Conservation (phyloP, 2,797 vertebrate species). For the Silurus aristotelis region DNA sequence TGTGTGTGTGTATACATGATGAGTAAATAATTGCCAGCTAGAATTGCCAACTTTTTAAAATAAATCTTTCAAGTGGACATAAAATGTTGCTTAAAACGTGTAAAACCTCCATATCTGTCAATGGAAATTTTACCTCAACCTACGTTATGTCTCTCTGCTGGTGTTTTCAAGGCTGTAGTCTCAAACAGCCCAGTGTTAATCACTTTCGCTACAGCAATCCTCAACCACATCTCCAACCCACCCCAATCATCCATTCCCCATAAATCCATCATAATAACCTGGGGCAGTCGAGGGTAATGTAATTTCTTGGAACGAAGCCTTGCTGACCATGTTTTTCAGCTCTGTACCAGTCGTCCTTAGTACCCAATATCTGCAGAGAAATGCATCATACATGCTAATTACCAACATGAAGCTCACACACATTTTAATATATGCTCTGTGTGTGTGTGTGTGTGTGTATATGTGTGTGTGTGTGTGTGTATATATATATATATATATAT, state of each 20-base stretch:
- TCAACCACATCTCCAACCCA: neutral
- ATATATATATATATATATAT: no score
- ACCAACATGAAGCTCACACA: neutral
- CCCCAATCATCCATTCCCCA: neutral
- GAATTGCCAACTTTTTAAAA: no score
- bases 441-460: no score
- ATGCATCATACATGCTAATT: neutral
- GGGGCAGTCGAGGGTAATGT: conserved; percentile 78
- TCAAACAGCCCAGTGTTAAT: neutral
- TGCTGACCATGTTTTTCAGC: conserved; percentile 78
- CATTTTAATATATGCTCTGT: no score
- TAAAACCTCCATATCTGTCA: neutral
- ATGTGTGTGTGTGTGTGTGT: no score
- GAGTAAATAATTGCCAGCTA: neutral
- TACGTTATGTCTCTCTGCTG: neutral
- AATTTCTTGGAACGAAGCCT: conserved; percentile 87
- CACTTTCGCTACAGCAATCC: neutral
- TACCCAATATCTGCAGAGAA: conserved; percentile 77
- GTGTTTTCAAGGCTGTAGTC: neutral
- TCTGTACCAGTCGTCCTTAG: conserved; percentile 84
- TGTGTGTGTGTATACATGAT: neutral
- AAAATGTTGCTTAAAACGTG: no score
- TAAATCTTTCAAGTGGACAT: neutral
- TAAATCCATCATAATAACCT: conserved; percentile 71
- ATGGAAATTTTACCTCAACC: neutral